Conservation (phyloP, 2,797 vertebrate genomes). For the Hemitrygon akajei region DNA sequence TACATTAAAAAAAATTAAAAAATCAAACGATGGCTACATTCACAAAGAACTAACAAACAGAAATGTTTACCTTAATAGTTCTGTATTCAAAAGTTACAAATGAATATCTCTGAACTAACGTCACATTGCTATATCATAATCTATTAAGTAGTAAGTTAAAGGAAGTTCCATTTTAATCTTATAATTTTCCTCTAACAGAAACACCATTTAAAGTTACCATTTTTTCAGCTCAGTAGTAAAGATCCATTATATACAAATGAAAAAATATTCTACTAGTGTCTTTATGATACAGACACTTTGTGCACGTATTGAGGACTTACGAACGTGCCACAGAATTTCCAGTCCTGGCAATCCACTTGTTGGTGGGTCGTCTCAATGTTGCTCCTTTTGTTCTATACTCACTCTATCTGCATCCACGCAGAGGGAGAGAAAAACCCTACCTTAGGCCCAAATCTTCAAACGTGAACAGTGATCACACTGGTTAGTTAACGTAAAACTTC, state of each 20-base stretch:
- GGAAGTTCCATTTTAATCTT: slow-evolving; percentile 18
- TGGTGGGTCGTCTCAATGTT: neutral
- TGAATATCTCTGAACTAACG: slow-evolving; percentile 29
- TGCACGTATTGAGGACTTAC: slow-evolving; percentile 8
- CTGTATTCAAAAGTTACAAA: slow-evolving; percentile 35
- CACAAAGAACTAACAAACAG: slow-evolving; percentile 36
- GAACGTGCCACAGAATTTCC: slow-evolving; percentile 24
- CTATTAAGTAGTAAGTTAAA: slow-evolving; percentile 33
- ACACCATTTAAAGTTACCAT: slow-evolving; percentile 33
- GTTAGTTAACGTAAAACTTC: neutral
- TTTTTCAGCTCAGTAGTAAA: slow-evolving; percentile 37
- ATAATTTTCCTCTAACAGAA: slow-evolving; percentile 33
- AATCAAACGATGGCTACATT: slow-evolving; percentile 30
- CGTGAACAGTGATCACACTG: neutral
- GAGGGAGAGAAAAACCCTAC: neutral
- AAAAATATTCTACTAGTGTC: slow-evolving; percentile 31
- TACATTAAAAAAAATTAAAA: slow-evolving; percentile 6
- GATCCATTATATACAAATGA: slow-evolving; percentile 38
- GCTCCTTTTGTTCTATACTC: slow-evolving; percentile 10
- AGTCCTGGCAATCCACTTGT: neutral
- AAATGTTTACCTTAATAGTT: slow-evolving; percentile 34
- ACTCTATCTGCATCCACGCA: neutral
- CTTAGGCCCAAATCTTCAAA: slow-evolving; percentile 13
- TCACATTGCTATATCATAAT: slow-evolving; percentile 33
- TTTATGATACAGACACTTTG: slow-evolving; percentile 15